Conservation (phyloP, 1,140 invertebrate species). For the Drosophila triauraria region DNA sequence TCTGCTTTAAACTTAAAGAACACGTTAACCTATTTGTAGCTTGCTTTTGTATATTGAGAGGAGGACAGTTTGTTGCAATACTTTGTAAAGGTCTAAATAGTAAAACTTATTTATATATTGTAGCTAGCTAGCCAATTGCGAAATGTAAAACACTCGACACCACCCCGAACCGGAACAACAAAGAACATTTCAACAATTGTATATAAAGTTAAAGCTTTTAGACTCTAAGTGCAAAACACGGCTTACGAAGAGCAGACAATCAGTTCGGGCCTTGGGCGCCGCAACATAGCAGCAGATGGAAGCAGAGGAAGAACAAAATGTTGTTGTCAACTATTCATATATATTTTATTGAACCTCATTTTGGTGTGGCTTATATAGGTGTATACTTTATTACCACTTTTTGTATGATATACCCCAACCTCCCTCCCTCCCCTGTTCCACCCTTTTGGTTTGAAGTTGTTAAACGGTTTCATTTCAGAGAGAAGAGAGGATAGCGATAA, state of each 20-base stretch:
- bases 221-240: constrained; percentile 62
- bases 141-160: constrained; percentile 28
- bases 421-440: constrained; percentile 9
- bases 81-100: constrained; percentile 76
- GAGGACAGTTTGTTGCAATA: constrained; percentile 70
- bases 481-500: constrained; percentile 13
- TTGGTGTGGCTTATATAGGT: constrained; percentile 45
- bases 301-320: constrained; percentile 3
- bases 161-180: constrained; percentile 17
- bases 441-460: constrained; percentile 54
- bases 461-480: constrained; percentile 52
- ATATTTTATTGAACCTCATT: constrained; percentile 33
- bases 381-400: constrained; percentile 36
- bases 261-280: constrained; percentile 49
- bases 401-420: constrained; percentile 28
- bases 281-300: constrained; percentile 4
- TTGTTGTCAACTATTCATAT: constrained; percentile 35
- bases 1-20: constrained; percentile 74
- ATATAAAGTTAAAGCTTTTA: constrained; percentile 60
- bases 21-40: constrained; percentile 76
- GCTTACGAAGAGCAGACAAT: constrained; percentile 67
- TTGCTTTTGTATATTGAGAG: constrained; percentile 66
- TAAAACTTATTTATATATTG: constrained; percentile 68
- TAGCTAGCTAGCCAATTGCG: constrained; percentile 78
- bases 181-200: constrained; percentile 13